A percentile compares a stretch with the other conserved stretches of the same genome.
These are phyloP conservation scores for Lateolabrax maculatus DNA, from an alignment of 2,797 vertebrate genomes.

Conservation along the genomic window DNA sequence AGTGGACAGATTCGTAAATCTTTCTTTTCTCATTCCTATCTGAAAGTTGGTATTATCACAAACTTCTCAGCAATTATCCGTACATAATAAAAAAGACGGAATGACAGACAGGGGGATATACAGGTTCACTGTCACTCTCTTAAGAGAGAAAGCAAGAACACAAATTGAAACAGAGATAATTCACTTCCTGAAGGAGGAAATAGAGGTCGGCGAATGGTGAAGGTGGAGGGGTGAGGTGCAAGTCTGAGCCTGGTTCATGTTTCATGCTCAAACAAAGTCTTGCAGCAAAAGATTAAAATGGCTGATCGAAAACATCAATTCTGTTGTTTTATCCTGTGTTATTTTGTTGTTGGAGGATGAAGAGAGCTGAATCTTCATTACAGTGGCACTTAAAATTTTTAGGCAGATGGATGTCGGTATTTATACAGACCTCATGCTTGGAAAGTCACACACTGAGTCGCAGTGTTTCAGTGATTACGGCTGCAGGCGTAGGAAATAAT, in stretches of 20 bases:
- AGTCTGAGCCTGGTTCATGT: conserved; percentile 28
- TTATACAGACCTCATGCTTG: conserved; percentile 13
- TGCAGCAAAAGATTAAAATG: not conserved
- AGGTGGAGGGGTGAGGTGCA: conserved; percentile 7
- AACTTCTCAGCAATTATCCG: not conserved
- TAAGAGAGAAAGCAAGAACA: conserved; percentile 14
- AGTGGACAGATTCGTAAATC: not conserved
- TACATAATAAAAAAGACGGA: not conserved
- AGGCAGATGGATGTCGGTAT: conserved; percentile 7
- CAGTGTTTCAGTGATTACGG: conserved; percentile 1
- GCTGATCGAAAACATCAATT: not conserved
- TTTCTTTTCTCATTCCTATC: not conserved
- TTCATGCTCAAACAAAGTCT: conserved; percentile 26
- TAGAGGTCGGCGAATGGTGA: not conserved
- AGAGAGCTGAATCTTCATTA: not conserved
- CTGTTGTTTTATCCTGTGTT: not conserved
- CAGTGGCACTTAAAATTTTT: not conserved
- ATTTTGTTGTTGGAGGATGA: not conserved
- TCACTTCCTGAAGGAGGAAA: conserved; percentile 49
- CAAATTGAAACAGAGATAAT: conserved; percentile 31
- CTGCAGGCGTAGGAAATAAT: conserved; percentile 5
- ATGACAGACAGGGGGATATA: not conserved
- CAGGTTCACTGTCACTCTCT: not conserved
- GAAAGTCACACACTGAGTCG: conserved; percentile 3
- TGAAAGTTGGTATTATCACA: not conserved